Conservation (phyloP, 53 echinoderm and acorn worm species). For the Temnopleurus reevesii region DNA sequence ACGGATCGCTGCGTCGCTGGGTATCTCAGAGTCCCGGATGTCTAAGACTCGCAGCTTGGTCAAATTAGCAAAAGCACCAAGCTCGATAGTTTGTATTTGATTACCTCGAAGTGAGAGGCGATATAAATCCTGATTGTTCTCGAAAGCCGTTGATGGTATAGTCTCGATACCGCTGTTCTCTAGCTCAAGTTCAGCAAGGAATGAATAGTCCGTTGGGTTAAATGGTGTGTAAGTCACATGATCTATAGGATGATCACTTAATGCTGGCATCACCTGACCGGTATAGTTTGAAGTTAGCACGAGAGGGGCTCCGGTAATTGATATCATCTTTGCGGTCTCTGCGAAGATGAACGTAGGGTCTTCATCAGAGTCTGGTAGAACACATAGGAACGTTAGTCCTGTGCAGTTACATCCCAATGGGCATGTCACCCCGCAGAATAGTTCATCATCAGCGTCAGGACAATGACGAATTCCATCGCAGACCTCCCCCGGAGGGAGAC, state of each 20-base stretch:
- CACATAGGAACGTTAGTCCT: background rate
- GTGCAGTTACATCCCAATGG: conserved; percentile 20
- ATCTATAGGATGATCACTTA: background rate
- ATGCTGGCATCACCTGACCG: background rate
- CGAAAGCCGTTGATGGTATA: background rate
- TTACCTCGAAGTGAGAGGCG: conserved; percentile 4
- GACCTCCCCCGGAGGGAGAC: background rate
- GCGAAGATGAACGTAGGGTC: background rate
- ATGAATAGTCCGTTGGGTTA: background rate
- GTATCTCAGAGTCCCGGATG: background rate
- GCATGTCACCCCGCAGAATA: conserved; percentile 31
- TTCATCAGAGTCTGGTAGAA: background rate
- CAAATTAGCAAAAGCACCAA: background rate
- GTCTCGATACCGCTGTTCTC: background rate
- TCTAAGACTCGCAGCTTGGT: conserved; percentile 5
- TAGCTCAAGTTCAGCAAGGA: conserved; percentile 33
- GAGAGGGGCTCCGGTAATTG: background rate
- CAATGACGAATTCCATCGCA: conserved; percentile 60
- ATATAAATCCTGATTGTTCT: background rate
- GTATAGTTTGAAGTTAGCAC: background rate
- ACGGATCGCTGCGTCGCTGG: background rate
- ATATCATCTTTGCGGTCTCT: conserved; percentile 10
- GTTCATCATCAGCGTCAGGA: conserved; percentile 55
- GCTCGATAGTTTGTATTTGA: background rate
- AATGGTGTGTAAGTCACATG: background rate